phyloP scores from a whole-genome alignment of 2,888 invertebrate genomes.

The Heteropelma amictum region DNA sequence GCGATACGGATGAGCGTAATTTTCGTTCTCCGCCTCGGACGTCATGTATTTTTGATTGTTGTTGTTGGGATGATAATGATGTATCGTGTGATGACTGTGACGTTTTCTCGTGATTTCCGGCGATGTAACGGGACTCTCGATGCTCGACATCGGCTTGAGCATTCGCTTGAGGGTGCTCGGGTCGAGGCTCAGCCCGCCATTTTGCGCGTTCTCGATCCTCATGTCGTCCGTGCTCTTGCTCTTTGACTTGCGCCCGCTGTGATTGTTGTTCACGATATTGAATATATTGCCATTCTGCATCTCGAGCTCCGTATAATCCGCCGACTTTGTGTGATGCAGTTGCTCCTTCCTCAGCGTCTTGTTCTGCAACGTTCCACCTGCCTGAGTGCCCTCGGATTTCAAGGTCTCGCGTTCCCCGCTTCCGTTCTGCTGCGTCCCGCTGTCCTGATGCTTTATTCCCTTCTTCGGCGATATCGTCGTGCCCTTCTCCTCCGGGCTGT shows the following conservation, averaged over 20 bases:
- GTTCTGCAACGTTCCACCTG: conserved; percentile 85
- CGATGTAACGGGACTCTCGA: conserved; percentile 93
- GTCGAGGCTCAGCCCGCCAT: conserved; percentile 82
- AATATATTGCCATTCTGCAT: conserved; percentile 76
- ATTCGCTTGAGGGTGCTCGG: conserved; percentile 94
- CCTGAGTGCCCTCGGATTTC: conserved; percentile 90
- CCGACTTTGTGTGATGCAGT: conserved; percentile 78
- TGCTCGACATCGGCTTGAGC: conserved; percentile 95
- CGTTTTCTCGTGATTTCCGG: conserved; percentile 93
- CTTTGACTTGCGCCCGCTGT: conserved; percentile 83
- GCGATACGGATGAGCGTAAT: conserved; percentile 73
- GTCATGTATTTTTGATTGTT: conserved; percentile 81
- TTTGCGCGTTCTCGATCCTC: conserved; percentile 79
- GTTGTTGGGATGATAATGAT: conserved; percentile 75
- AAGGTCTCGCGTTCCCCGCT: conserved; percentile 79
- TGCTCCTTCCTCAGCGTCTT: conserved; percentile 73
- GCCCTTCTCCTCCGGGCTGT: conserved; percentile 77
- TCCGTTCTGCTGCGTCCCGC: conserved; percentile 73
- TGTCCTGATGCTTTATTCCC: conserved; percentile 80
- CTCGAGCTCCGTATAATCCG: conserved; percentile 80
- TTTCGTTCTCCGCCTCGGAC: conserved; percentile 77
- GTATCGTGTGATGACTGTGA: conserved; percentile 82
- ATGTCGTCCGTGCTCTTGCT: conserved; percentile 96
- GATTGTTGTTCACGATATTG: conserved; percentile 76
- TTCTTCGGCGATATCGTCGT: conserved; percentile 78